Conservation (phyloP, 2,113 vertebrate species). For the Silurus glanis region DNA sequence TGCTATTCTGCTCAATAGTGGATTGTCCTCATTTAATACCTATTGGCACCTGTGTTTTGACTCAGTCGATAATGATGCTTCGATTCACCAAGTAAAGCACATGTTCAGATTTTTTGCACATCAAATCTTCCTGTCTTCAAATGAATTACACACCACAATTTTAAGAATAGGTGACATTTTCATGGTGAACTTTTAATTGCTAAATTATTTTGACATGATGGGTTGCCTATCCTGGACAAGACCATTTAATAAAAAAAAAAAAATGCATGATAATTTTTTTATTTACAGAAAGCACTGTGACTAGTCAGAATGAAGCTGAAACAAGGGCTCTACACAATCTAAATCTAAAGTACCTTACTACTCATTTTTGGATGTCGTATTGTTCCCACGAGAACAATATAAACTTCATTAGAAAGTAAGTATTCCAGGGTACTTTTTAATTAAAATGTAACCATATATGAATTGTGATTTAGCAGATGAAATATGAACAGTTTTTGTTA, state of each 20-base stretch:
- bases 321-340: neutral
- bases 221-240: neutral
- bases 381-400: neutral
- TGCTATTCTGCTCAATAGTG: neutral
- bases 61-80: neutral
- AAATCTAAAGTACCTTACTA: neutral
- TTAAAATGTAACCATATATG: neutral
- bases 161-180: neutral
- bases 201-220: neutral
- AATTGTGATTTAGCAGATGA: neutral
- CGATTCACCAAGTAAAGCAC: neutral
- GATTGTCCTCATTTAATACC: neutral
- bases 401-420: neutral
- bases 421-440: neutral
- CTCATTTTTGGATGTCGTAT: neutral
- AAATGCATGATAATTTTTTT: neutral
- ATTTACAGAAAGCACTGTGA: neutral
- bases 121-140: neutral
- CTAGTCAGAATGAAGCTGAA: neutral
- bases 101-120: neutral
- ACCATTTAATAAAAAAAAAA: neutral
- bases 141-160: neutral
- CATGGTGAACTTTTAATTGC: neutral
- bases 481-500: neutral
- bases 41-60: neutral